Evolutionary conservation across 2,797 vertebrate species (phyloP).

Genomic region (Arnoldichthys spilopterus): DNA sequence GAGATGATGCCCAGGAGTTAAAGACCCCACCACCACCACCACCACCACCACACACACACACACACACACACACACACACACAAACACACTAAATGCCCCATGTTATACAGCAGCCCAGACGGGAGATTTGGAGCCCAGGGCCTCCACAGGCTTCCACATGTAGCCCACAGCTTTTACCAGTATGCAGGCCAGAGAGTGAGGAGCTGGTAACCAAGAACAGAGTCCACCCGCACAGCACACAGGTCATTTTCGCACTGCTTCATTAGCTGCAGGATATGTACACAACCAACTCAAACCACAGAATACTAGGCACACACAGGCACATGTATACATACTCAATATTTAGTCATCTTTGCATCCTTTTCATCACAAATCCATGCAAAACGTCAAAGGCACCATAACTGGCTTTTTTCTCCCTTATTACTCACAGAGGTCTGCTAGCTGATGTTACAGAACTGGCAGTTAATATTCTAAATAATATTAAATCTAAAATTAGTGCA

Average conservation of each 20-base stretch:
- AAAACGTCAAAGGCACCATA: neutral
- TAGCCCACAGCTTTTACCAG: conserved; percentile 64
- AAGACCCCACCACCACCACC: conserved; percentile 57
- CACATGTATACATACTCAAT: neutral
- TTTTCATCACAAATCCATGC: conserved; percentile 1
- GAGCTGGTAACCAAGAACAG: conserved; percentile 46
- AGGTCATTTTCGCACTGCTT: conserved; percentile 44
- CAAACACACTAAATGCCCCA: conserved; percentile 47
- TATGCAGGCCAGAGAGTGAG: conserved; percentile 57
- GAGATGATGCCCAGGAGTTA: conserved; percentile 75
- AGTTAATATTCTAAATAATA: too few species aligned
- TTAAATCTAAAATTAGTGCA: too few species aligned
- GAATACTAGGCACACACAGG: neutral
- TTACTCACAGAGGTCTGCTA: neutral
- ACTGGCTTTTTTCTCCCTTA: neutral
- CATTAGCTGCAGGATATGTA: conserved; percentile 60
- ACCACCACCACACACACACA: neutral
- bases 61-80: conserved; percentile 4
- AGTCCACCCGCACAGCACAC: conserved; percentile 35
- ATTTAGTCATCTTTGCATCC: neutral
- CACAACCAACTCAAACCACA: neutral
- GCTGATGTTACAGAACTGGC: neutral
- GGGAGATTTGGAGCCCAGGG: conserved; percentile 54
- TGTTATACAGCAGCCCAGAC: conserved; percentile 75
- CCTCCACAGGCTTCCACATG: conserved; percentile 42